A percentile compares a stretch with the other conserved stretches of the same genome.
phyloP scores from a whole-genome alignment of 53 echinoderm and acorn worm species.

The Antedon mediterranea region DNA sequence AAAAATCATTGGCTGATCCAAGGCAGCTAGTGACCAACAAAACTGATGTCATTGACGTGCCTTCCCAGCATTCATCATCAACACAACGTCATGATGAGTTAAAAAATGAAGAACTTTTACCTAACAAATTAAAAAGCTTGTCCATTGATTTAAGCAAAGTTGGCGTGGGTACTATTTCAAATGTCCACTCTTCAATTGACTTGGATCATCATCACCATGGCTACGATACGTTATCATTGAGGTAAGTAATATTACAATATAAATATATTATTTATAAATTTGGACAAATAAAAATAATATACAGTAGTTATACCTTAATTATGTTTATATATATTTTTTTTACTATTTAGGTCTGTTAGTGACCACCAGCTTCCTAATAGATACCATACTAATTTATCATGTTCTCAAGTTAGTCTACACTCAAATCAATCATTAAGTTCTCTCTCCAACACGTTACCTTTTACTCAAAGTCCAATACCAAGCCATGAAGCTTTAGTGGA shows the following conservation, averaged over 20 bases:
- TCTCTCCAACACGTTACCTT: background rate
- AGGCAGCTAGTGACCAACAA: background rate
- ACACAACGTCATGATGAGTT: too few relatives aligned
- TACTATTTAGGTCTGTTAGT: background rate
- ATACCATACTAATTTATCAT: background rate
- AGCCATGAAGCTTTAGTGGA: slow-evolving; percentile 74
- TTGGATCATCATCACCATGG: background rate
- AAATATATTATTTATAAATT: too few relatives aligned
- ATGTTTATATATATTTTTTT: too few relatives aligned
- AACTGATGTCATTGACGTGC: background rate
- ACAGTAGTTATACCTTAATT: too few relatives aligned
- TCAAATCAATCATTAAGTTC: background rate
- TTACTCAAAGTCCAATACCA: slow-evolving; percentile 39
- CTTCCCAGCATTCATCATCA: background rate
- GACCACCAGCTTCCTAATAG: background rate
- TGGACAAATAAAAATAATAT: too few relatives aligned
- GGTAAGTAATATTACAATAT: background rate
- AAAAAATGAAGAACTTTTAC: background rate
- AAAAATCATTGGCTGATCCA: background rate
- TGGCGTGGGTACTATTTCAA: background rate
- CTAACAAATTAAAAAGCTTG: background rate
- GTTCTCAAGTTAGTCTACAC: background rate
- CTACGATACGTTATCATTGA: background rate
- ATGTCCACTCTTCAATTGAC: background rate
- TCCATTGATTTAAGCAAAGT: background rate